Percentiles rank a stretch among this genome's conserved stretches.
These are phyloP conservation scores for Byasa hedistus DNA, from an alignment of 2,888 invertebrate species.

Conservation along the genomic window DNA sequence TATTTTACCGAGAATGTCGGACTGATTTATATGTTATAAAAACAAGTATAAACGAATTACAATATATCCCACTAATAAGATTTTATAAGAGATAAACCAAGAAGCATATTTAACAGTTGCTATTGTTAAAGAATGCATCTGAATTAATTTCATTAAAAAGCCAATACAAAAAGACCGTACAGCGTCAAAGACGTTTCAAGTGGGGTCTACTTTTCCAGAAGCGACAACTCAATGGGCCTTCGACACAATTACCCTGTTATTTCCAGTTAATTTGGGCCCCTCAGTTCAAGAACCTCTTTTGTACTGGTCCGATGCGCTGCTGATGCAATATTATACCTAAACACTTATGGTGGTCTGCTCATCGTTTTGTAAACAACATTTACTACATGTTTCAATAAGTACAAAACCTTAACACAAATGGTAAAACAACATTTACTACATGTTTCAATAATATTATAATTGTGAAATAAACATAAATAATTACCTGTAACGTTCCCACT, in stretches of 20 bases:
- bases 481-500: too few relatives aligned
- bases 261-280: slow-evolving; percentile 58
- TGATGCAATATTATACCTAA: slow-evolving; percentile 31
- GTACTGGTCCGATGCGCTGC: slow-evolving; percentile 53
- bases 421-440: too few relatives aligned
- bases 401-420: background rate
- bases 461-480: too few relatives aligned
- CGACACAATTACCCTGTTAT: slow-evolving; percentile 58
- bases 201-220: slow-evolving; percentile 29
- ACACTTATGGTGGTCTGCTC: slow-evolving; percentile 2
- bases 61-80: background rate
- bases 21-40: too few relatives aligned
- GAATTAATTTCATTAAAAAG: slow-evolving; percentile 20
- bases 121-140: background rate
- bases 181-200: slow-evolving; percentile 20
- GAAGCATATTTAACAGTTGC: background rate
- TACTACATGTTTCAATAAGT: background rate
- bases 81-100: background rate
- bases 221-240: slow-evolving; percentile 43
- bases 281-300: slow-evolving; percentile 45
- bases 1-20: too few relatives aligned
- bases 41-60: too few relatives aligned
- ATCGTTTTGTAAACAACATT: background rate
- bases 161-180: slow-evolving; percentile 12
- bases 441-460: too few relatives aligned